Evolutionary conservation across 1,140 invertebrate species (phyloP).

Genomic region (Bombus terrestris): DNA sequence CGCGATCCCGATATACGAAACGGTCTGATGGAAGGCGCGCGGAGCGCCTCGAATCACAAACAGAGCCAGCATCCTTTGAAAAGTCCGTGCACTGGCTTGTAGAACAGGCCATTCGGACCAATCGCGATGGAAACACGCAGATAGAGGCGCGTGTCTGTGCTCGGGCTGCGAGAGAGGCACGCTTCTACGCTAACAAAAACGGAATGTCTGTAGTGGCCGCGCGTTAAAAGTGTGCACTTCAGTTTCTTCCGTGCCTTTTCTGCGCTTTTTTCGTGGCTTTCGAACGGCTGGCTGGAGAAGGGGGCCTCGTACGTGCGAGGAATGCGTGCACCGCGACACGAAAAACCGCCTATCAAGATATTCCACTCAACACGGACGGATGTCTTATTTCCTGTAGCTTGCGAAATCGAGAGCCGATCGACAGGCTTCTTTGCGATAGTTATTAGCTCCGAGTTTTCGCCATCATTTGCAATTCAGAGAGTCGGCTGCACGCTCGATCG

Average conservation of each 20-base stretch:
- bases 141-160: not conserved
- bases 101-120: not conserved
- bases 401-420: conserved; percentile 9
- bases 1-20: no score
- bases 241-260: conserved; percentile 44
- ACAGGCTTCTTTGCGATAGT: not conserved
- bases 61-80: not conserved
- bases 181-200: conserved; percentile 53
- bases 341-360: conserved; percentile 5
- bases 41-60: no score
- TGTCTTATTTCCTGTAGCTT: not conserved
- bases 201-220: conserved; percentile 28
- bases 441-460: conserved; percentile 12
- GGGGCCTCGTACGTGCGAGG: conserved; percentile 6
- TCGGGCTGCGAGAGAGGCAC: conserved; percentile 17
- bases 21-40: no score
- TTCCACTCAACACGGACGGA: not conserved
- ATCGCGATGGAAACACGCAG: not conserved
- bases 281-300: not conserved
- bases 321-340: conserved; percentile 7
- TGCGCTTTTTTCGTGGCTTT: conserved; percentile 23
- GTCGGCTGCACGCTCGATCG: not conserved
- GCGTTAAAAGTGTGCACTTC: conserved; percentile 50
- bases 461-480: conserved; percentile 30
- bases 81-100: no score